A percentile compares a stretch with the other conserved stretches of the same genome.
Conservation (phyloP, 2,113 vertebrate species). For the Boleophthalmus pectinirostris region DNA sequence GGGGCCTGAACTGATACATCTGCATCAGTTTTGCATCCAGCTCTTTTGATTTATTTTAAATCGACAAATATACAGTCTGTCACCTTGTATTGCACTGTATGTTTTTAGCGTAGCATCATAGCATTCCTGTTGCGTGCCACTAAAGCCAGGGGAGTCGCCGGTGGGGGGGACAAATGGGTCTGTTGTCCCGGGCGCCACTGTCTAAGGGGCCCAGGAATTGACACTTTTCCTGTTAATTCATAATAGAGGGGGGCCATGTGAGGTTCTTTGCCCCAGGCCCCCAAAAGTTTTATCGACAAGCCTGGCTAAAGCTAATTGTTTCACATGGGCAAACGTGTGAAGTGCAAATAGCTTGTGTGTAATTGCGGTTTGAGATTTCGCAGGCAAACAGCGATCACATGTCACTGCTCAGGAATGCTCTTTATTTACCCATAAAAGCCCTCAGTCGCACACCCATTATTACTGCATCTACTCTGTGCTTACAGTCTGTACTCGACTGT, state of each 20-base stretch:
- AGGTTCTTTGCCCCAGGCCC: too few species aligned
- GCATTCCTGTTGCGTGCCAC: neutral
- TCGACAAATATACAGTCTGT: too few species aligned
- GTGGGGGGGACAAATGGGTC: too few species aligned
- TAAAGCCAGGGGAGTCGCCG: neutral
- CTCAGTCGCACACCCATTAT: conserved; percentile 2
- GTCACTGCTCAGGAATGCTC: conserved; percentile 53
- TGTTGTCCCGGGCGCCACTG: too few species aligned
- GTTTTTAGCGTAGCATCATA: neutral
- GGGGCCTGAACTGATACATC: conserved; percentile 65
- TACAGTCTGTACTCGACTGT: neutral
- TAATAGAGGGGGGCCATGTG: too few species aligned
- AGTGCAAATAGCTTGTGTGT: conserved; percentile 7
- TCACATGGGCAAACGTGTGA: neutral
- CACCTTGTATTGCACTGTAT: neutral
- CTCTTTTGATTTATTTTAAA: neutral
- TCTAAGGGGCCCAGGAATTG: too few species aligned
- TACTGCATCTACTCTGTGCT: conserved; percentile 13
- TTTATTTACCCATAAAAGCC: conserved; percentile 51
- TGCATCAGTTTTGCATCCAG: conserved; percentile 25
- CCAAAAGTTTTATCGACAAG: too few species aligned
- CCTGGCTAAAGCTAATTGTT: conserved; percentile 2
- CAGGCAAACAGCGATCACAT: conserved; percentile 33
- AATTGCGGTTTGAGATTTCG: conserved; percentile 22
- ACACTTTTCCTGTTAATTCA: too few species aligned